These are phyloP conservation scores for Leuctra nigra DNA, from an alignment of 2,888 invertebrate species.

Conservation along the genomic window DNA sequence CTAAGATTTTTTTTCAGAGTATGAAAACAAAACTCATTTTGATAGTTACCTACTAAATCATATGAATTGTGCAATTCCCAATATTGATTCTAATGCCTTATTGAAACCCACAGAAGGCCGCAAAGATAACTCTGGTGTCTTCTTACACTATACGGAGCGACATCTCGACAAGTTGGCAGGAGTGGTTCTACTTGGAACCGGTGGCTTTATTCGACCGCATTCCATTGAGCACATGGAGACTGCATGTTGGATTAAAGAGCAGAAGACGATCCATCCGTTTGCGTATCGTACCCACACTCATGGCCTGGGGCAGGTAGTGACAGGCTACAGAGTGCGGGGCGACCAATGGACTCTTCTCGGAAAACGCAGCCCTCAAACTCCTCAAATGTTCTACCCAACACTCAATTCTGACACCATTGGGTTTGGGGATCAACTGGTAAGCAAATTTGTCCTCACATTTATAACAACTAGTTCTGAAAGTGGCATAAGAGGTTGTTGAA, in stretches of 20 bases:
- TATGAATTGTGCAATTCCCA: not conserved
- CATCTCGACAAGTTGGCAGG: slow-evolving; percentile 84
- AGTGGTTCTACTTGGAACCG: slow-evolving; percentile 82
- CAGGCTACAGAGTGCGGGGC: slow-evolving; percentile 68
- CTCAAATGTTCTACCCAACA: slow-evolving; percentile 93
- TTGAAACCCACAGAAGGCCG: slow-evolving; percentile 52
- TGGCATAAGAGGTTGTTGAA: no score
- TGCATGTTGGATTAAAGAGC: slow-evolving; percentile 70
- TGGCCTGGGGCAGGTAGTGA: slow-evolving; percentile 70
- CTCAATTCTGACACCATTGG: slow-evolving; percentile 52
- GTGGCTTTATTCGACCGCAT: slow-evolving; percentile 67
- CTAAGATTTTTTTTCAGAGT: no score
- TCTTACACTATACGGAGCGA: slow-evolving; percentile 66
- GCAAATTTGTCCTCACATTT: no score
- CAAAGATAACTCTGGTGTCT: slow-evolving; percentile 79
- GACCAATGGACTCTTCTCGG: slow-evolving; percentile 79
- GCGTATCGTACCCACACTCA: slow-evolving; percentile 96
- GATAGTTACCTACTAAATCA: no score
- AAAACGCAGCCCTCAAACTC: slow-evolving; percentile 76
- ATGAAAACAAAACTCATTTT: no score
- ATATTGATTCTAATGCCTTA: not conserved
- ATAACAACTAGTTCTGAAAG: no score
- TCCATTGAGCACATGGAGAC: slow-evolving; percentile 82
- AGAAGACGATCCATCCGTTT: slow-evolving; percentile 86
- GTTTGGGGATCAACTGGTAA: slow-evolving; percentile 61